Evolutionary conservation across 1,140 invertebrate genomes (phyloP), one percentile per base, ranked within the genome.

Genomic region (Drosophila lowei): DNA sequence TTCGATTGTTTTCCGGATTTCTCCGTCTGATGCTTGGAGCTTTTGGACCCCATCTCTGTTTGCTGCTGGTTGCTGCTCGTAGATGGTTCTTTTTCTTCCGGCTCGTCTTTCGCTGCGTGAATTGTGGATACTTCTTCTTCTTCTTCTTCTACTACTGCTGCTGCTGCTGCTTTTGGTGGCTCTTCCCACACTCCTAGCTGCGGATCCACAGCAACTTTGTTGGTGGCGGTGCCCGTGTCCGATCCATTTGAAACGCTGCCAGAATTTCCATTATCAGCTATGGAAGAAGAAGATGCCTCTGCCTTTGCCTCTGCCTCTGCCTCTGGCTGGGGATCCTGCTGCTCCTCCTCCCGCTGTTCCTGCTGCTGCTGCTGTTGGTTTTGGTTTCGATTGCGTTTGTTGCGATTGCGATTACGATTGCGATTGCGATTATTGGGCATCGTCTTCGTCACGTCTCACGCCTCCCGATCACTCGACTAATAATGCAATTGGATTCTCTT

Each of bases 371-470:
- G 34, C 11, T 59, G 49, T 70, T 72, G 47, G 7, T 65, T 71
- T 65, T 79, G 80, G 54, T 83, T 88, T 61, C 78, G 85, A 65
- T 89, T 89, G 53, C 79, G 79, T 58, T 90, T 89, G 44, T 90
- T 90, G 54, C 90, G 90, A 67, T 90, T 91, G 57, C 88, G 75
- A 66, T 88, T 88, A 38, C 84, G 84, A 77, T 88, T 88, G 15
- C 83, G 83, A 77, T 77, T 88, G 53, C 90, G 90, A 80, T 91
- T 90, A 77, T 91, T 91, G 54, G 90, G 90, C 90, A 91, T 91
- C 76, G 85, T 89, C 84, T 77, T 70, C 16, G 61, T 68, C 63
- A 71, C 66, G 43, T 54, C 34, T 3, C 30, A 11, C 30, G 30
- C 54, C 28, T 21, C 64, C 65, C 41, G 63, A 13, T 38, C 42